Evolutionary conservation across 2,888 invertebrate species (phyloP).

Genomic region (Dorcus parallelipipedus): DNA sequence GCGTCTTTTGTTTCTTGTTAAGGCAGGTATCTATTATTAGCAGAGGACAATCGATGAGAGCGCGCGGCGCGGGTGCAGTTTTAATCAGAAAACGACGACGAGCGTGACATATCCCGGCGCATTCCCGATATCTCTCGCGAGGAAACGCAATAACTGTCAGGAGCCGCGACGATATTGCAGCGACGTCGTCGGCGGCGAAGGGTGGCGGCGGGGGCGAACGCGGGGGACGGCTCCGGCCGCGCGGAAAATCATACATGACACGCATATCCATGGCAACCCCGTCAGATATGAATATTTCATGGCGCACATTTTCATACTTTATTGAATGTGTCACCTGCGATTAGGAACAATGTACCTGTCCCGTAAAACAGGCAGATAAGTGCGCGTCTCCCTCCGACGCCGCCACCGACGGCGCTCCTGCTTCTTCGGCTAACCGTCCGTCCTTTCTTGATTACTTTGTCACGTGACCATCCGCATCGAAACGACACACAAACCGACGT

Average conservation of each 20-base stretch:
- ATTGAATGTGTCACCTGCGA: constrained; percentile 53
- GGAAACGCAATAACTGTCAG: constrained; percentile 51
- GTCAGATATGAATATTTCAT: constrained; percentile 52
- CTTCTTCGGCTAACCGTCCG: constrained; percentile 9
- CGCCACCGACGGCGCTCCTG: constrained; percentile 10
- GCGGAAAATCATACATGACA: constrained; percentile 50
- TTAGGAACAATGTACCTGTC: constrained; percentile 52
- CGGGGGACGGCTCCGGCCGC: constrained; percentile 39
- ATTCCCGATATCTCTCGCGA: constrained; percentile 31
- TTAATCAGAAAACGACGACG: constrained; percentile 12
- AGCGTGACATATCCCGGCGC: constrained; percentile 23
- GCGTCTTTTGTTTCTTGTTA: constrained; percentile 14
- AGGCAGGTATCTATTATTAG: constrained; percentile 8
- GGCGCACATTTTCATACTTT: constrained; percentile 53
- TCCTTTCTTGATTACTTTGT: constrained; percentile 18
- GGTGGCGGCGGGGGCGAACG: constrained; percentile 25
- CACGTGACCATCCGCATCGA: constrained; percentile 17
- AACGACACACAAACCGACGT: constrained; percentile 18
- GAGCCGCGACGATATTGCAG: constrained; percentile 28
- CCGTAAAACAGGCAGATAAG: constrained; percentile 24
- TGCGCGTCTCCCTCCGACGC: constrained; percentile 13
- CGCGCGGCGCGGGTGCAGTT: constrained; percentile 11
- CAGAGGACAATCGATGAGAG: constrained; percentile 13
- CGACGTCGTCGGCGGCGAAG: constrained; percentile 9
- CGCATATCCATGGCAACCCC: constrained; percentile 48